phyloP scores from a whole-genome alignment of 1,140 invertebrate species.

The Papilio dardanus region DNA sequence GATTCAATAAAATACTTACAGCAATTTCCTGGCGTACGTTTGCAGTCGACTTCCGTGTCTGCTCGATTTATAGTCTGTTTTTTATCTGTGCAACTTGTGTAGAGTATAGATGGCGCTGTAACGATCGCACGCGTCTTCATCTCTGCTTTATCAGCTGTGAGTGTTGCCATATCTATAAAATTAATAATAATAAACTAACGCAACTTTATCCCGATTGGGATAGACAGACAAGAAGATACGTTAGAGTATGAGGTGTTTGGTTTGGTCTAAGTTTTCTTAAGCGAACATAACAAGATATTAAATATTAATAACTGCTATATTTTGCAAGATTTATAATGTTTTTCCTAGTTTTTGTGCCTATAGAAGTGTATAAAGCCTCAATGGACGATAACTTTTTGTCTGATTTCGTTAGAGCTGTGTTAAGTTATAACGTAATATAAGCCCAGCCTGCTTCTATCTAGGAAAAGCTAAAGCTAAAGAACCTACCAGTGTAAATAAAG shows the following conservation, averaged over 20 bases:
- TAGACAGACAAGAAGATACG: neutral
- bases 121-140: neutral
- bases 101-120: neutral
- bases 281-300: neutral
- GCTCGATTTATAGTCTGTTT: slow-evolving; percentile 38
- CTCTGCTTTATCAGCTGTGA: neutral
- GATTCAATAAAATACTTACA: neutral
- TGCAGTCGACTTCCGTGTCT: neutral
- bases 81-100: slow-evolving; percentile 22
- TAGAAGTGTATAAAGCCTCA: too few species aligned
- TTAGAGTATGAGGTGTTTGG: neutral
- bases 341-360: neutral
- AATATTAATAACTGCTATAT: neutral
- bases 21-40: slow-evolving; percentile 14
- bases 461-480: too few species aligned
- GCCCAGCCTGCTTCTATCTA: too few species aligned
- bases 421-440: too few species aligned
- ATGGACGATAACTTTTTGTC: too few species aligned
- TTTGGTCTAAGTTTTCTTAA: neutral
- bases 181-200: neutral
- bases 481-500: too few species aligned
- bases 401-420: too few species aligned
- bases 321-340: neutral
- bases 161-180: neutral
- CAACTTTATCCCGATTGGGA: neutral